Base-by-base conservation (phyloP, 2,888 invertebrate genomes). In the Ormyrus thymus region DNA sequence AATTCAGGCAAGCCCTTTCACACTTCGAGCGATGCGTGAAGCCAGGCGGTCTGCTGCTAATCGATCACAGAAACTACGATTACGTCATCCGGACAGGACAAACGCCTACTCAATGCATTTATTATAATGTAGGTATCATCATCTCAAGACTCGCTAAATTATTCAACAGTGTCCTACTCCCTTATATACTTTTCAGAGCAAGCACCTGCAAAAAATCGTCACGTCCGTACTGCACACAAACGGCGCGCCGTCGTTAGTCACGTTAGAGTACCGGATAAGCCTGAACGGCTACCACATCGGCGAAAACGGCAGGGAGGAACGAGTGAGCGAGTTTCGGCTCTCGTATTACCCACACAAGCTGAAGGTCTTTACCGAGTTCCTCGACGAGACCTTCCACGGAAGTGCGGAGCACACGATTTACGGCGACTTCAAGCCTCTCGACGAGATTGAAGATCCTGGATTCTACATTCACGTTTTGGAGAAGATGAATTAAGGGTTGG, bases 21-120 rank as follows among this genome's bases (percentile, higher is more conserved):
- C 97, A 97, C 90, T 97, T 97, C 88, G 94, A 95, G 83, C 92
- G 93, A 84, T 95, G 96, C 88, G 92, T 97, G 5, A 96, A 95
- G 88, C 96, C 96, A 0, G 97, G 96, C 6, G 97, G 97, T 0
- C 91, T 97, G 11, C 90, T 97, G 62, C 91, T 97, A 68, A 97
- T 97, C 71, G 97, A 97, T 89, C 97, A 97, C 86, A 93, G 97
- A 86, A 97, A 97, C 89, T 97, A 97, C 83, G 97, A 97, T 86
- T 92, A 93, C 86, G 96, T 97, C 81, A 93, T 97, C 82, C 93
- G 93, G 76, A 92, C 92, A 13, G 97, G 97, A 6, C 91, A 92
- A 8, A 95, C 96, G 4, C 96, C 97, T 0, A 92, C 94, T 51
- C 95, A 96, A 89, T 96, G 95, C 86, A 94, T 97, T 86, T 97